Evolutionary conservation across 2,797 vertebrate genomes (phyloP).

Genomic region (Lindbergichthys nudifrons): DNA sequence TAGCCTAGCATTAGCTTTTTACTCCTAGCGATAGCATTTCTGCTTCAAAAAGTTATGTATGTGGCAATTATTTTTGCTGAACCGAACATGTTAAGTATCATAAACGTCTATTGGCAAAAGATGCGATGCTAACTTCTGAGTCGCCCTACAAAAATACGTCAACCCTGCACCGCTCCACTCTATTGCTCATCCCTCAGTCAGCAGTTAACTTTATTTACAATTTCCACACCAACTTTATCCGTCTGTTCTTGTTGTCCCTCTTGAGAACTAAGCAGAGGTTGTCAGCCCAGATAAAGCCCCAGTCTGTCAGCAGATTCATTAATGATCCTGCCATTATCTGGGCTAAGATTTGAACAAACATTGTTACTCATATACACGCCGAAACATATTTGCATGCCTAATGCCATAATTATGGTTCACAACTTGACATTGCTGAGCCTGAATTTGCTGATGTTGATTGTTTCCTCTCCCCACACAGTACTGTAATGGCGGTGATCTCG

Average conservation of each 20-base stretch:
- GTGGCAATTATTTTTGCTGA: too few relatives aligned
- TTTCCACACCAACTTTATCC: background rate
- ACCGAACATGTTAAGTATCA: too few relatives aligned
- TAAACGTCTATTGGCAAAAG: too few relatives aligned
- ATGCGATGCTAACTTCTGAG: too few relatives aligned
- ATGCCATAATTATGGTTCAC: conserved; percentile 16
- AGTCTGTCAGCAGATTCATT: conserved; percentile 34
- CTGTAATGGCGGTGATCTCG: conserved; percentile 97
- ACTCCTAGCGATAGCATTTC: too few relatives aligned
- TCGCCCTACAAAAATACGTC: too few relatives aligned
- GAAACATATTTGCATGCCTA: background rate
- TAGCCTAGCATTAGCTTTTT: too few relatives aligned
- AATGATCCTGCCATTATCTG: conserved; percentile 7
- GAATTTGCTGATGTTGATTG: conserved; percentile 39
- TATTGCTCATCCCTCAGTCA: background rate
- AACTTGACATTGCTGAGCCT: conserved; percentile 34
- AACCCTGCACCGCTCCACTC: too few relatives aligned
- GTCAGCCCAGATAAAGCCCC: conserved; percentile 28
- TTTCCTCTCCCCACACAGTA: conserved; percentile 85
- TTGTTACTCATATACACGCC: background rate
- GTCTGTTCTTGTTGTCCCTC: conserved; percentile 9
- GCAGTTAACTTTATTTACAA: background rate
- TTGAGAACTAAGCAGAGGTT: conserved; percentile 31
- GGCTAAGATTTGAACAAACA: background rate
- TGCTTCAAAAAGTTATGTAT: too few relatives aligned